Evolutionary conservation across 2,888 invertebrate species (phyloP).

Genomic region (Agriotes lineatus): DNA sequence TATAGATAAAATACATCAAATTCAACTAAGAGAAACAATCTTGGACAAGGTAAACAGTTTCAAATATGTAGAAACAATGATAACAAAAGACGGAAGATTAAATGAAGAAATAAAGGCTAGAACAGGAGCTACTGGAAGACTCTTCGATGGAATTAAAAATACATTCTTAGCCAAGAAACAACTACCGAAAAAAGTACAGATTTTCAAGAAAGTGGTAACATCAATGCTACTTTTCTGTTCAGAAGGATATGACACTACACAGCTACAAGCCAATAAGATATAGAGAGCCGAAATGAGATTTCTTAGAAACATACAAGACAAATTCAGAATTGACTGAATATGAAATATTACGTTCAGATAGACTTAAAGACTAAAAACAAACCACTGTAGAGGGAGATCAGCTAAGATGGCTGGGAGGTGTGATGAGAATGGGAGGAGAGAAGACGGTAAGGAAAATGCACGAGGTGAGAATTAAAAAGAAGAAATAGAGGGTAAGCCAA

Average conservation of each 20-base stretch:
- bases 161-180: too few relatives aligned
- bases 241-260: too few relatives aligned
- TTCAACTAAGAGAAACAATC: neutral
- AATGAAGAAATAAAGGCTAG: neutral
- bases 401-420: neutral
- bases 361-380: neutral
- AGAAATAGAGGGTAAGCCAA: neutral
- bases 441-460: neutral
- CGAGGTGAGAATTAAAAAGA: neutral
- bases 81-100: constrained; percentile 3
- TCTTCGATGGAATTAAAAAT: too few relatives aligned
- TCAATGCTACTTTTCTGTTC: too few relatives aligned
- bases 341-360: too few relatives aligned
- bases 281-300: too few relatives aligned
- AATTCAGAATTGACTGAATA: too few relatives aligned
- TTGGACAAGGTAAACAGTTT: neutral
- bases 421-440: neutral
- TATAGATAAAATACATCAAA: neutral
- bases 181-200: too few relatives aligned
- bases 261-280: too few relatives aligned
- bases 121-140: neutral
- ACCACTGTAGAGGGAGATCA: neutral
- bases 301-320: too few relatives aligned
- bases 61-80: neutral
- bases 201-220: too few relatives aligned